These are phyloP conservation scores for Prosopocoilus inquinatus DNA, from an alignment of 2,888 invertebrate genomes.

Conservation along the genomic window DNA sequence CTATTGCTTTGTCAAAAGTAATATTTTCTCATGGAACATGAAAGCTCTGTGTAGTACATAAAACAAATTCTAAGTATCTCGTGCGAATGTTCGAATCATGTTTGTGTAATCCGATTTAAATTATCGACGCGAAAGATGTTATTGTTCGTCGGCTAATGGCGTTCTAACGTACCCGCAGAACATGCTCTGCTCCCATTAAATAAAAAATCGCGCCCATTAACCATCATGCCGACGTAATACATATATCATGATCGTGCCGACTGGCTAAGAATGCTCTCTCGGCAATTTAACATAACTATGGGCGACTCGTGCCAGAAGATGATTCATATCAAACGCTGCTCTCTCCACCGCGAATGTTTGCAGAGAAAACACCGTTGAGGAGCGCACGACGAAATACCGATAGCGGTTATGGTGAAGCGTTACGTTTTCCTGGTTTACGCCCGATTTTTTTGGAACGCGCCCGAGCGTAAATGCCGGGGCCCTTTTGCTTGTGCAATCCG, in stretches of 20 bases:
- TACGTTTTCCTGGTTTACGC: no score
- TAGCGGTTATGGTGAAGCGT: neutral
- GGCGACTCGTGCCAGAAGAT: conserved; percentile 35
- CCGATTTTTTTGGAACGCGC: conserved; percentile 5
- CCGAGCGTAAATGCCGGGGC: conserved; percentile 1
- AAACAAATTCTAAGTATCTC: no score
- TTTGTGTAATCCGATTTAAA: no score
- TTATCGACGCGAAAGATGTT: no score
- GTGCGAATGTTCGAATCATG: no score
- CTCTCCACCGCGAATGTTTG: conserved; percentile 14
- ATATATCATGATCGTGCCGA: conserved; percentile 32
- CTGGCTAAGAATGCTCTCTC: conserved; percentile 28
- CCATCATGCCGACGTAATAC: conserved; percentile 12
- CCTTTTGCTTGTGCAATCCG: neutral
- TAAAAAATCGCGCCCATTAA: conserved; percentile 1
- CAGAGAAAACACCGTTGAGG: conserved; percentile 12
- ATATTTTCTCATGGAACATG: no score
- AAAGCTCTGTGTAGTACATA: no score
- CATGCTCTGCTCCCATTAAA: neutral
- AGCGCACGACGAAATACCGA: conserved; percentile 10
- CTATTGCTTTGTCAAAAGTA: no score
- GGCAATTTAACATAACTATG: conserved; percentile 34
- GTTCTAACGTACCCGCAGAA: conserved; percentile 1
- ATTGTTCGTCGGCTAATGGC: neutral
- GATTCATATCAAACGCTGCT: conserved; percentile 31